Conservation (phyloP, 2,797 vertebrate species). For the Capromys pilorides region DNA sequence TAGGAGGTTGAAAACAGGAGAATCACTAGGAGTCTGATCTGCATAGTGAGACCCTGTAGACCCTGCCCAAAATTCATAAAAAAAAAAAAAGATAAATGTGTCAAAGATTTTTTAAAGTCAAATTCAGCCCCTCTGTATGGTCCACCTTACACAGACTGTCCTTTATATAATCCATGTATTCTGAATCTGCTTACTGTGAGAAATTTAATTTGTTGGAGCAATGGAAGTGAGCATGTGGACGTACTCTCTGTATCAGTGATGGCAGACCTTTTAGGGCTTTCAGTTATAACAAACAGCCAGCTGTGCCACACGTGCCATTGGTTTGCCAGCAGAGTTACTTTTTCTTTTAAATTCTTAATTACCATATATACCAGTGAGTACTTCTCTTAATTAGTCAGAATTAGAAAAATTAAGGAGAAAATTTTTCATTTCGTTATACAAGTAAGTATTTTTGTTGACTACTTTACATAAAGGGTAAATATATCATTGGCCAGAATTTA, state of each 20-base stretch:
- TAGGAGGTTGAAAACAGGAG: no score
- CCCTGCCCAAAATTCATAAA: no score
- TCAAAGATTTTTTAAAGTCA: neutral
- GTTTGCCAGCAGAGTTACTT: neutral
- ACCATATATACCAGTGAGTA: neutral
- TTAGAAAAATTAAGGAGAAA: constrained; percentile 5
- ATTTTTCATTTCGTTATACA: constrained; percentile 21
- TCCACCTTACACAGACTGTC: neutral
- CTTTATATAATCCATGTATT: neutral
- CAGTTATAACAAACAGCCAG: neutral
- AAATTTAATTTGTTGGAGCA: neutral
- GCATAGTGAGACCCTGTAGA: no score
- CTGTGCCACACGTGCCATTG: neutral
- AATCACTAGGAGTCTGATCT: no score
- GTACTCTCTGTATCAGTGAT: neutral
- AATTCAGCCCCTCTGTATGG: neutral
- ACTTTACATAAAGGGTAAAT: neutral
- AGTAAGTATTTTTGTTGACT: constrained; percentile 3
- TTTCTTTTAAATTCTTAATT: constrained; percentile 17
- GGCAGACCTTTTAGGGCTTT: neutral
- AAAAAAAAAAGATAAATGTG: neutral
- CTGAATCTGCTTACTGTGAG: constrained; percentile 30
- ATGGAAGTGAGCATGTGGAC: neutral
- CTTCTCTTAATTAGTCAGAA: neutral
- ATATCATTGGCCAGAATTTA: neutral